phyloP scores from a whole-genome alignment of 2,797 vertebrate species.

The Podarcis siculus region DNA sequence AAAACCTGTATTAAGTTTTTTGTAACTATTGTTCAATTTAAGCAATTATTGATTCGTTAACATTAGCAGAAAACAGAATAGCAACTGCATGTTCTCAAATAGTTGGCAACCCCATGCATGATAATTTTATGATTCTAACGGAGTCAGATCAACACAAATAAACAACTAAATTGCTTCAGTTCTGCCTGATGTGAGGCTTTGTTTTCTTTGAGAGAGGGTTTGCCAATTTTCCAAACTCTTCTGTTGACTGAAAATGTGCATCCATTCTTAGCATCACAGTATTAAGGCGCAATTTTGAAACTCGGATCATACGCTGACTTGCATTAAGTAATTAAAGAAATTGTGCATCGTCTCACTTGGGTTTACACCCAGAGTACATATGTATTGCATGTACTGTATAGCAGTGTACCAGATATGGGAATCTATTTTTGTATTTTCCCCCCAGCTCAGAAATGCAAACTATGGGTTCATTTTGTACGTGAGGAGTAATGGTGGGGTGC shows the following conservation, averaged over 20 bases:
- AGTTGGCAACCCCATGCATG: not conserved
- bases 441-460: not conserved
- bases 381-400: not conserved
- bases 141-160: not conserved
- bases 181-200: not conserved
- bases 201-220: not conserved
- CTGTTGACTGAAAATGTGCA: not conserved
- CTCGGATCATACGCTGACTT: too few species aligned
- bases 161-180: not conserved
- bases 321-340: not conserved
- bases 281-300: not conserved
- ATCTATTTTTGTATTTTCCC: not conserved
- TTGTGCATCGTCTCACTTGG: not conserved
- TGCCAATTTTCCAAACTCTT: not conserved
- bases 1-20: not conserved
- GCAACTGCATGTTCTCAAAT: not conserved
- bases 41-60: conserved; percentile 1
- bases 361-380: not conserved
- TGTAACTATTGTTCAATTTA: not conserved
- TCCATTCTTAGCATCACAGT: not conserved
- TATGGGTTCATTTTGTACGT: not conserved
- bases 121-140: not conserved
- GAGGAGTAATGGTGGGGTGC: not conserved
- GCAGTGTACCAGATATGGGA: not conserved
- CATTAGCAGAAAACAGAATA: not conserved